These are phyloP conservation scores for Troides oblongomaculatus DNA, from an alignment of 2,888 invertebrate species.

Conservation along the genomic window DNA sequence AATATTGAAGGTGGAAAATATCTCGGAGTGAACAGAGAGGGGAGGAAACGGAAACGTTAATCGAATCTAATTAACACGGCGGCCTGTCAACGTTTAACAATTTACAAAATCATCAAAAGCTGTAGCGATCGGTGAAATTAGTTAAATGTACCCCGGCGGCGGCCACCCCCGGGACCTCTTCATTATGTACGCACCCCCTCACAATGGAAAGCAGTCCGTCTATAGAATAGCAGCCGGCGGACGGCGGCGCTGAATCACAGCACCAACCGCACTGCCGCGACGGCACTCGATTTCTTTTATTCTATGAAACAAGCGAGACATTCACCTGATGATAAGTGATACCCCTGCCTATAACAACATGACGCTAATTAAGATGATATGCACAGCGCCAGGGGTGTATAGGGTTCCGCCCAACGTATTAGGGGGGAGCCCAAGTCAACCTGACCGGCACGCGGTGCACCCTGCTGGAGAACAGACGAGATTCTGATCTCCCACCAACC, in stretches of 20 bases:
- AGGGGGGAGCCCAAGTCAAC: too few species aligned
- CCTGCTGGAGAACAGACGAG: too few species aligned
- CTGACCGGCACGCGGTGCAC: too few species aligned
- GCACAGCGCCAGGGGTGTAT: too few species aligned
- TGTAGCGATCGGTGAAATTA: neutral
- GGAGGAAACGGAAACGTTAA: neutral
- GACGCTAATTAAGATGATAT: too few species aligned
- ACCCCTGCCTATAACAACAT: too few species aligned
- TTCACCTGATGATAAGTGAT: too few species aligned
- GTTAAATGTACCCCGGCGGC: neutral
- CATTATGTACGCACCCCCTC: constrained; percentile 48
- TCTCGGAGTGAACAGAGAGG: too few species aligned
- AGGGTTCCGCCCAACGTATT: too few species aligned
- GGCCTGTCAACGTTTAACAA: constrained; percentile 1
- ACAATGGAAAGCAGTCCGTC: constrained; percentile 37
- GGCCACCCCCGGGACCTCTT: constrained; percentile 33
- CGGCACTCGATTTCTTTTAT: neutral
- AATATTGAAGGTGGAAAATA: too few species aligned
- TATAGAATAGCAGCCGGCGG: constrained; percentile 47
- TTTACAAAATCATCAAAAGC: neutral
- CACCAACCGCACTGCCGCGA: constrained; percentile 37
- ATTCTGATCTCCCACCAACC: too few species aligned
- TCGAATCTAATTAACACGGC: constrained; percentile 1
- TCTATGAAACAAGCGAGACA: too few species aligned
- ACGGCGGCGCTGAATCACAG: constrained; percentile 54